phyloP scores from a whole-genome alignment of 1,140 invertebrate genomes.

The Drosophila tsacasi region DNA sequence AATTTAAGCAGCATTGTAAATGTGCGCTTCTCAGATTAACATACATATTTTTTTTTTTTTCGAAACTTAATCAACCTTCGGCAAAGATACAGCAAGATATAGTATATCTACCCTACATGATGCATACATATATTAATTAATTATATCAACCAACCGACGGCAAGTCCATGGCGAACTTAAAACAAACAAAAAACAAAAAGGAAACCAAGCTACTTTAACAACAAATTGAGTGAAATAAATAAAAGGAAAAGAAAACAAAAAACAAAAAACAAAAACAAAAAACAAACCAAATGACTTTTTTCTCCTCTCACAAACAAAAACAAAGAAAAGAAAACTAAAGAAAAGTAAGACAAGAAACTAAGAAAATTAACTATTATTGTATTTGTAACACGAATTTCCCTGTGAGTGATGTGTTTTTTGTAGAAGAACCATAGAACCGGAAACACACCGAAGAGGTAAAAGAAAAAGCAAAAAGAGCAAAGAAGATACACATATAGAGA shows the following conservation, averaged over 20 bases:
- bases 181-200: conserved; percentile 14
- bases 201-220: conserved; percentile 72
- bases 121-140: conserved; percentile 52
- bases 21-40: conserved; percentile 77
- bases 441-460: conserved; percentile 11
- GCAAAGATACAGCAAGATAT: conserved; percentile 21
- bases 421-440: conserved; percentile 23
- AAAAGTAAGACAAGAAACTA: conserved; percentile 4
- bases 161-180: conserved; percentile 75
- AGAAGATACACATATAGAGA: conserved; percentile 11
- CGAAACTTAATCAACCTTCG: conserved; percentile 58
- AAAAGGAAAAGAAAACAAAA: conserved; percentile 58
- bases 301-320: conserved; percentile 58
- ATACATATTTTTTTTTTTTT: conserved; percentile 54
- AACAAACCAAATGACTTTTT: conserved; percentile 64
- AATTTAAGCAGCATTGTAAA: conserved; percentile 82
- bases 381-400: conserved; percentile 51
- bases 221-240: conserved; percentile 80
- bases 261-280: conserved; percentile 28
- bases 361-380: conserved; percentile 41
- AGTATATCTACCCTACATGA: conserved; percentile 51
- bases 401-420: conserved; percentile 37
- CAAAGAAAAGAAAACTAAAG: background rate
- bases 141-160: conserved; percentile 62
- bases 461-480: background rate